Base-by-base conservation (phyloP, 2,888 invertebrate genomes). In the Buathra laborator region DNA sequence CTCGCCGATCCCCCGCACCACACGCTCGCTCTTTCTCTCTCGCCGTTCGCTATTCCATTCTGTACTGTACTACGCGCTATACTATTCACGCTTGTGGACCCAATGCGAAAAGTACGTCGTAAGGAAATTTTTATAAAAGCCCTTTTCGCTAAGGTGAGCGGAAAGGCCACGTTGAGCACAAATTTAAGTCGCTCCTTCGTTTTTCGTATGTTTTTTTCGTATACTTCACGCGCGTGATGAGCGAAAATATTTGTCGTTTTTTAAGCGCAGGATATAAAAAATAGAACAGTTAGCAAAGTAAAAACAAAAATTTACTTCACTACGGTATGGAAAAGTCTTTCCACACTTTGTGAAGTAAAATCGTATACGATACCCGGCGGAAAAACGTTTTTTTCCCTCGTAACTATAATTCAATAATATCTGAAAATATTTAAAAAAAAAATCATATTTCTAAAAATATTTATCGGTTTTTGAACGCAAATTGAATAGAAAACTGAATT, bases 1-100 rank as follows among this genome's bases (percentile, higher is more conserved):
- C 79, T 90, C 86, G 86, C 87, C 88, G 88, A 89, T 59, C 67
- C 84, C 81, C 53, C 64, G 62, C 64, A 14, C 79, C 79, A 75
- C 67, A 66, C 67, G 71, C 80, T 75, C 24, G 2, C 46, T 62
- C 56, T 12, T 51, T 43, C 37, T 48, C 24, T 66, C 59, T 56
- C 51, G 14, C 66, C 29, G 43, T 74, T 10, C n/a, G 44, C 48
- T 64, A 16, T 16, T n/a, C 66, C 71, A 76, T 66, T 67, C 51
- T 53, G 43, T 44, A 64, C 66, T 81, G 29, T 83, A 53, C 70
- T 81, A 72, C 67, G 24, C 51, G 29, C 46, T 86, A 84, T 86
- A 83, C 59, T 80, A 74, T 62, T 56, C 71, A 70, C 32, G 37
- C 12, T 10, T 51, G 70, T 19, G 68, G 24, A 29, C 29, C 53